Evolutionary conservation across 2,797 vertebrate species (phyloP), one percentile per base, ranked within the genome.

Genomic region (Acanthurus lineatus): DNA sequence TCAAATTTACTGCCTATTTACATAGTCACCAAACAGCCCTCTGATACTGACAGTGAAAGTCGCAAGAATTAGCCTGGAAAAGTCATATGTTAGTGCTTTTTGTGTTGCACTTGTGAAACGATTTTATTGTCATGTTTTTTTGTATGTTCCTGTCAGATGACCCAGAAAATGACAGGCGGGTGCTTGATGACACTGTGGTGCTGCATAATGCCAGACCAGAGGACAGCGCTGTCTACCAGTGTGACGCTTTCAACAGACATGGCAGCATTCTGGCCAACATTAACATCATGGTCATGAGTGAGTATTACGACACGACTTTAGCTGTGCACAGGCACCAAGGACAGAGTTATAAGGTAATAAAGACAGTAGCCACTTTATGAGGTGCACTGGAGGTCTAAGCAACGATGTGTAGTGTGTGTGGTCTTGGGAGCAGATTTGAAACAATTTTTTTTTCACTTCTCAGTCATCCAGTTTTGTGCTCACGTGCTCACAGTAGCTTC

Each of bases 151-250:
- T 72, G 25, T 64, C 86, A 96, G 96, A 90, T 73, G 88, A 89
- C 17, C 68, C 81, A 1, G 48, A 15, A 49, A 82, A 32, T 70
- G 77, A 82, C 78, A 84, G 61, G 14, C 79, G 45, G 38, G 88
- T 96, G 60, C 66, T 93, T 9, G 90, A 94, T 40, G 93, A 96
- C 90, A 93, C 86, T 0, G 45, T 96, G 71, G 71, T 91, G 42
- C 67, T 96, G 38, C 80, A 76, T n/a, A 93, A 96, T 2, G 92
- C 96, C 38, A 89, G 91, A 61, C 82, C 93, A 0, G 96, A 94
- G 63, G 97, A 99, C 91, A 97, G 94, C 0, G 97, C 91, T 0
- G 96, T 98, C 60, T 99, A 96, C 91, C 98, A 99, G 86, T 99
- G 98, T 0, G 96, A 98, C 76, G 97, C 96, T 74, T 95, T 94